Evolutionary conservation across 2,113 vertebrate species (phyloP).

Genomic region (Pollachius pollachius): DNA sequence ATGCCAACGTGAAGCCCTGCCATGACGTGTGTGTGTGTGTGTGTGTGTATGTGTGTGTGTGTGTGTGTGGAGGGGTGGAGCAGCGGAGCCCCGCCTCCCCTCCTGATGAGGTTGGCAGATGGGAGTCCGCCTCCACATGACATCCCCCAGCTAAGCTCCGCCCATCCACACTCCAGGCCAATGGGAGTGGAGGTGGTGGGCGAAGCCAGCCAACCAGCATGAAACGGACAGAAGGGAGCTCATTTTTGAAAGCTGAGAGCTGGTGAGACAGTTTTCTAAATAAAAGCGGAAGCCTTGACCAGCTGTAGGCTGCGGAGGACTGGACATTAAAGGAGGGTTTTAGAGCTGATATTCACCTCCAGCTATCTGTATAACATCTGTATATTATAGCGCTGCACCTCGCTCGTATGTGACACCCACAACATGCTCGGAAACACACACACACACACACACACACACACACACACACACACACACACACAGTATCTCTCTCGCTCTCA

Average conservation of each 20-base stretch:
- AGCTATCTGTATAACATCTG: neutral
- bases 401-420: neutral
- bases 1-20: conserved; percentile 59
- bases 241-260: no score
- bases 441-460: conserved; percentile 11
- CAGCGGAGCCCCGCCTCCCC: conserved; percentile 27
- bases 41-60: no score
- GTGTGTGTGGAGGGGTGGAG: conserved; percentile 33
- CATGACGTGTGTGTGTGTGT: conserved; percentile 46
- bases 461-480: conserved; percentile 3
- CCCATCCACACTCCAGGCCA: conserved; percentile 44
- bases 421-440: neutral
- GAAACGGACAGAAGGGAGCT: conserved; percentile 19
- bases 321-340: neutral
- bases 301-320: neutral
- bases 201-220: neutral
- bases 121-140: conserved; percentile 27
- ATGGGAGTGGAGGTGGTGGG: conserved; percentile 27
- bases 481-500: no score
- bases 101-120: conserved; percentile 43
- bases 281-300: conserved; percentile 4
- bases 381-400: no score
- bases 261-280: conserved; percentile 32
- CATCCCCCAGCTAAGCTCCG: neutral
- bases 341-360: neutral